These are phyloP conservation scores for Drosophila anomalipes DNA, from an alignment of 2,888 invertebrate species.

Conservation along the genomic window DNA sequence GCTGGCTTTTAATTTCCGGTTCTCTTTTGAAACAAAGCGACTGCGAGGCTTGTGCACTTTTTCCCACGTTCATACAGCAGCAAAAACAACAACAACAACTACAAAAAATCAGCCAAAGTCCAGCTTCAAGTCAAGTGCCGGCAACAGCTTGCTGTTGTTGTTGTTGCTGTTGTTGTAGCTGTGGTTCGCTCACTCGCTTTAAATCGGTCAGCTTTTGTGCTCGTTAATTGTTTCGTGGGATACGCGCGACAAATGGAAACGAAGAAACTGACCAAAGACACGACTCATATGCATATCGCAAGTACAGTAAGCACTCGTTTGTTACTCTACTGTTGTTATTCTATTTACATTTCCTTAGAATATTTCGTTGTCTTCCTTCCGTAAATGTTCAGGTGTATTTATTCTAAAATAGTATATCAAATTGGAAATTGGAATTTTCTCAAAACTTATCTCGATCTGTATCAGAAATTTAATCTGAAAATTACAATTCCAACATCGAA, in stretches of 20 bases:
- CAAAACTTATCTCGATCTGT: neutral
- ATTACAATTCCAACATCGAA: neutral
- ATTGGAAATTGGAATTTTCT: neutral
- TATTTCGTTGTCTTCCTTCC: neutral
- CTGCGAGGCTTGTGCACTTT: slow-evolving; percentile 52
- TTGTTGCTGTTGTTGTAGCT: slow-evolving; percentile 24
- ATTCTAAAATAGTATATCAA: neutral
- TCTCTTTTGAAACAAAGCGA: slow-evolving; percentile 63
- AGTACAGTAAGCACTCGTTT: slow-evolving; percentile 34
- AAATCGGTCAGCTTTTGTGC: slow-evolving; percentile 64
- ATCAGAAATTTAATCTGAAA: neutral
- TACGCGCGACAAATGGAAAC: slow-evolving; percentile 57
- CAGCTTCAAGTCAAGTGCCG: slow-evolving; percentile 65
- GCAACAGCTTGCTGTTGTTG: slow-evolving; percentile 40
- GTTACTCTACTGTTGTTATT: neutral
- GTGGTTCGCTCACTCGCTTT: slow-evolving; percentile 27
- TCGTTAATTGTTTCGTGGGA: slow-evolving; percentile 72
- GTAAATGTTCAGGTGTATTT: neutral
- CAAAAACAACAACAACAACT: slow-evolving; percentile 28
- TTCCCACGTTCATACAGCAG: slow-evolving; percentile 76
- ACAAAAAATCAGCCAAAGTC: slow-evolving; percentile 34
- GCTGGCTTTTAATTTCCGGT: slow-evolving; percentile 63
- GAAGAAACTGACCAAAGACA: slow-evolving; percentile 18
- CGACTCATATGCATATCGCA: slow-evolving; percentile 35
- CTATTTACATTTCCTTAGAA: neutral